Evolutionary conservation across 2,797 vertebrate species (phyloP).

Genomic region (Semotilus atromaculatus): DNA sequence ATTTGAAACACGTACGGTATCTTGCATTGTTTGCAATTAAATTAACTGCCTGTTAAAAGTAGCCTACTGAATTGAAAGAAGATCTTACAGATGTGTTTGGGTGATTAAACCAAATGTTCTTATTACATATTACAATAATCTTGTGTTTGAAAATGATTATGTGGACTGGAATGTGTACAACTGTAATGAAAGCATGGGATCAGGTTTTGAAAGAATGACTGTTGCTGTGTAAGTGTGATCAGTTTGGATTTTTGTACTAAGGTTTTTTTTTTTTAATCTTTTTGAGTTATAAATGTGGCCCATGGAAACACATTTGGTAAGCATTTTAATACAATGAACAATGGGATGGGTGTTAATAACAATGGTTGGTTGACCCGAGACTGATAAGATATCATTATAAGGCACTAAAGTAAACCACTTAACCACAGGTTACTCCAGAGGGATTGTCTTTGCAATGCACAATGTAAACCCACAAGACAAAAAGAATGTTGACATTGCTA

Average conservation of each 20-base stretch:
- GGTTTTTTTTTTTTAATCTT: too few relatives aligned
- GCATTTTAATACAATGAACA: not conserved
- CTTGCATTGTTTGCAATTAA: not conserved
- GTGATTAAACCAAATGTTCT: not conserved
- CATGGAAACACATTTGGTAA: not conserved
- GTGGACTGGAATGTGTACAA: too few relatives aligned
- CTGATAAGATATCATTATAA: not conserved
- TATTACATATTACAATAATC: too few relatives aligned
- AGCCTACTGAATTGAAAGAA: not conserved
- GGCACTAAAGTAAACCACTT: slow-evolving; percentile 13
- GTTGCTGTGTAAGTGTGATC: too few relatives aligned
- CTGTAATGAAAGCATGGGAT: too few relatives aligned
- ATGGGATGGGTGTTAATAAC: not conserved
- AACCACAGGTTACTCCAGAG: not conserved
- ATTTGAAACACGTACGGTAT: not conserved
- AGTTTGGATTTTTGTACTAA: too few relatives aligned
- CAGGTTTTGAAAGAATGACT: too few relatives aligned
- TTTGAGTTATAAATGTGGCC: not conserved
- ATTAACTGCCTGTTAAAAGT: not conserved
- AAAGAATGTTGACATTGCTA: not conserved
- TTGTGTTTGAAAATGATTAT: too few relatives aligned
- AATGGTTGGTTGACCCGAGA: not conserved
- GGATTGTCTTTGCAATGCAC: not conserved
- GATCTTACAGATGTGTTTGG: not conserved
- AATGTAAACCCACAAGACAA: not conserved